Evolutionary conservation across 2,113 vertebrate species (phyloP).

Genomic region (Cyphomyrus discorhynchus): DNA sequence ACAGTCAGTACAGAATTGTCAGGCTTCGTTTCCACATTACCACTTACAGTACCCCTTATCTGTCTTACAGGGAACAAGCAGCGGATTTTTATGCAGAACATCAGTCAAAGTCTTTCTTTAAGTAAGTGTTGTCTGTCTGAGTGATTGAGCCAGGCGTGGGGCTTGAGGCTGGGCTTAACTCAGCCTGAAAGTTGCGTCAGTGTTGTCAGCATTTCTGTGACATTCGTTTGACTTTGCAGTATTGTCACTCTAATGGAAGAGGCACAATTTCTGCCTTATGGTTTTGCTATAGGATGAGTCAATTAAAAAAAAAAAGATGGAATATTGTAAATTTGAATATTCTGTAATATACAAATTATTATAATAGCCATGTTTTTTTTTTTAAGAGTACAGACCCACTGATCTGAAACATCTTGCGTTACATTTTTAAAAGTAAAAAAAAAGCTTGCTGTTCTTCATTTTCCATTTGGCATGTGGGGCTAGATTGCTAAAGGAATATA

Average conservation of each 20-base stretch:
- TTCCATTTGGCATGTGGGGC: neutral
- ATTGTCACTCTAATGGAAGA: constrained; percentile 8
- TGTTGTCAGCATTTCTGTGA: constrained; percentile 25
- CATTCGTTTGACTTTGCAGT: constrained; percentile 32
- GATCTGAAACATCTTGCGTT: neutral
- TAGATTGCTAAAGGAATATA: neutral
- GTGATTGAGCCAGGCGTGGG: constrained; percentile 42
- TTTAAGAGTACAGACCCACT: neutral
- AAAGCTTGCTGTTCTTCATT: neutral
- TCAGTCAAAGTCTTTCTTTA: constrained; percentile 81
- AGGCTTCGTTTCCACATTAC: constrained; percentile 41
- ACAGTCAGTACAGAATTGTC: neutral
- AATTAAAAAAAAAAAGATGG: neutral
- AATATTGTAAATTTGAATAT: neutral
- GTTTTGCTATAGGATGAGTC: neutral
- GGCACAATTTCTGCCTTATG: neutral
- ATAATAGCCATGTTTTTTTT: neutral
- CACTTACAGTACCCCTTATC: constrained; percentile 41
- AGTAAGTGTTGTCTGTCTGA: constrained; percentile 67
- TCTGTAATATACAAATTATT: neutral
- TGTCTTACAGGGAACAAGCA: constrained; percentile 79
- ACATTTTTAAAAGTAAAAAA: neutral
- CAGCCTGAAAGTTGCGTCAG: neutral
- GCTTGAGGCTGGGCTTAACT: neutral
- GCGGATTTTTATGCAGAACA: constrained; percentile 82